Evolutionary conservation across 2,888 invertebrate genomes (phyloP), one percentile per base, ranked within the genome.

Genomic region (Chloroclysta siterata): DNA sequence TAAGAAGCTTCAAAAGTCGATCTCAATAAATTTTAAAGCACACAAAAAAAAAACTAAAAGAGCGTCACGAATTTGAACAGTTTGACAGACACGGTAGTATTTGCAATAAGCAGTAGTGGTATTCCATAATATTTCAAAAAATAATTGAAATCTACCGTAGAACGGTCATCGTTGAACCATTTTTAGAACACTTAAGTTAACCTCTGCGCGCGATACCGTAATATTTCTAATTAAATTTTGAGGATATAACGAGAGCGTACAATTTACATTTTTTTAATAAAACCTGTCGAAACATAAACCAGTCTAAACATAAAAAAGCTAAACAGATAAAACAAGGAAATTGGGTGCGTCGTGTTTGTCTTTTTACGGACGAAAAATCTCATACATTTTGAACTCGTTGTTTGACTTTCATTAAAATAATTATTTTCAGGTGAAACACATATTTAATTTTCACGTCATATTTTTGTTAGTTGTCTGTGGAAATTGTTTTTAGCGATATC

Each of bases 201-300:
- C 6, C 39, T 47, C 13, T 22, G 48, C 55, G 57, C 58, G 59
- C 51, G 63, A 59, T 47, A 41, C 41, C 29, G 47, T 63, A 47
- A 63, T 28, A 22, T 59, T 59, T 59, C 52, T 53, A 59, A 59
- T 59, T 47, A 59, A 59, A 59, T 51, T 58, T 54, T 58, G 51
- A 57, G 57, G 47, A 17, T 60, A 48, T 54, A 39, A 51, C 39
- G 61, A 15, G 28, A 54, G 29, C 50, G 17, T 63, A 55, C 54
- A 51, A 42, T 63, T 63, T 63, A 59, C 63, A 63, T 63, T 59
- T 63, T 63, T 63, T 63, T 63, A 59, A 63, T 63, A 63, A 63
- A 63, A 53, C 17, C 52, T 17, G 57, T n/a, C 46, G 33, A 51
- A 42, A 44, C 42, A 50, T 48, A 41, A 54, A 55, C 36, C 50